Conservation (phyloP, 2,888 invertebrate genomes). For the Ochlodes sylvanus region DNA sequence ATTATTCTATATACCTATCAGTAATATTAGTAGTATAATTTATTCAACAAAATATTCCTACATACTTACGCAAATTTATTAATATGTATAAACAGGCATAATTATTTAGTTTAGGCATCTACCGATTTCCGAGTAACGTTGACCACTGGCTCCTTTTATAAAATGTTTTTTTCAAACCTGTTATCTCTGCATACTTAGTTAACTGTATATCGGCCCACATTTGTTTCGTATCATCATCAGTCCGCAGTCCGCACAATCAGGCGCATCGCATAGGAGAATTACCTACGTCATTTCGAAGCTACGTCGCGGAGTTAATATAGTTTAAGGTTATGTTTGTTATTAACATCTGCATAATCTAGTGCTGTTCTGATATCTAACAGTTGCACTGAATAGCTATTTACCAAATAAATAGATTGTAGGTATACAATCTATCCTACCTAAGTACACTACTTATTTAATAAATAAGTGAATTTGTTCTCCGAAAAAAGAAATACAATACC, state of each 20-base stretch:
- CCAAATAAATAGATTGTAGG: too few relatives aligned
- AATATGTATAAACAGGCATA: too few relatives aligned
- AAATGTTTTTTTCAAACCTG: slow-evolving; percentile 28
- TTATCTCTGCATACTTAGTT: slow-evolving; percentile 26
- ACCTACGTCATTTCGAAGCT: slow-evolving; percentile 32
- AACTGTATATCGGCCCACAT: slow-evolving; percentile 42
- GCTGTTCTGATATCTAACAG: background rate
- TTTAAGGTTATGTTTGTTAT: slow-evolving; percentile 30
- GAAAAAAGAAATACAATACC: background rate
- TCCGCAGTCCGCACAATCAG: slow-evolving; percentile 15
- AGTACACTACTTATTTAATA: too few relatives aligned
- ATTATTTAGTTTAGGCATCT: too few relatives aligned
- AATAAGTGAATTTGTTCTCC: too few relatives aligned
- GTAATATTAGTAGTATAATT: too few relatives aligned
- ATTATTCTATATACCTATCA: too few relatives aligned
- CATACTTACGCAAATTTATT: too few relatives aligned
- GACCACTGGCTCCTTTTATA: background rate
- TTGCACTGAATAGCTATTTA: too few relatives aligned
- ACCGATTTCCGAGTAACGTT: background rate
- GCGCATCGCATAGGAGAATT: slow-evolving; percentile 7
- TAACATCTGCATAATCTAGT: background rate
- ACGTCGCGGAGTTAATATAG: slow-evolving; percentile 10
- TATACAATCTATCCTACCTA: too few relatives aligned
- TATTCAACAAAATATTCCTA: too few relatives aligned
- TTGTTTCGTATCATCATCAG: slow-evolving; percentile 32